phyloP scores from a whole-genome alignment of 2,113 vertebrate genomes.

The Neotragus moschatus region DNA sequence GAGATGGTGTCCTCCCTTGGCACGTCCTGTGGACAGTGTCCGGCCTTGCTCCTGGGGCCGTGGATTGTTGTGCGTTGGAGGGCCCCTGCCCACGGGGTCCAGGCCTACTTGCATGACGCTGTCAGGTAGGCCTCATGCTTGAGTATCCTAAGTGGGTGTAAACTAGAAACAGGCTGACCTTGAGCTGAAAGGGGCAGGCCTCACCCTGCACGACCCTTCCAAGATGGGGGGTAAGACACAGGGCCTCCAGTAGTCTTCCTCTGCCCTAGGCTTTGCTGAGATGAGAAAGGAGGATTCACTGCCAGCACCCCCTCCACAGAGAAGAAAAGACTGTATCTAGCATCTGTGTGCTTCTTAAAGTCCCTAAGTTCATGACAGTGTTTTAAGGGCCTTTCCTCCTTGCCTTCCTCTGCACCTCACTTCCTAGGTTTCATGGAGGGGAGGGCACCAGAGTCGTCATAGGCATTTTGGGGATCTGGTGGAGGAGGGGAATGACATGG shows the following conservation, averaged over 20 bases:
- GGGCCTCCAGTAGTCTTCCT: background rate
- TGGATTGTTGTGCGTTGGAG: background rate
- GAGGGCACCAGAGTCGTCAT: accelerated
- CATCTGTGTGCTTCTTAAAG: accelerated
- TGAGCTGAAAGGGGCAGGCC: background rate
- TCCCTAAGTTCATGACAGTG: no score
- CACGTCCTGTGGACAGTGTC: accelerated
- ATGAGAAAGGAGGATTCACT: background rate
- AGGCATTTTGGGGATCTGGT: background rate
- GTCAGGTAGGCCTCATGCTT: background rate
- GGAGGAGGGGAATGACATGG: accelerated
- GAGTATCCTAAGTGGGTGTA: background rate
- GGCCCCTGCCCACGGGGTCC: accelerated
- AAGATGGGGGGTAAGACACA: accelerated
- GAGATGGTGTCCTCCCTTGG: accelerated
- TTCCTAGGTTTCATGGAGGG: background rate
- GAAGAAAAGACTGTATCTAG: accelerated
- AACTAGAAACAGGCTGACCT: background rate
- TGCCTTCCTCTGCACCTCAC: background rate
- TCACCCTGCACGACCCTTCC: accelerated
- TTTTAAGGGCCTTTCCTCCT: background rate
- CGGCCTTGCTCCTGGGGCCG: accelerated
- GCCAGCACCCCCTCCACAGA: accelerated
- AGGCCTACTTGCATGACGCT: accelerated
- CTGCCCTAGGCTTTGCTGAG: background rate